Base-by-base conservation (phyloP, 2,888 invertebrate genomes). In the Cantharis lateralis region DNA sequence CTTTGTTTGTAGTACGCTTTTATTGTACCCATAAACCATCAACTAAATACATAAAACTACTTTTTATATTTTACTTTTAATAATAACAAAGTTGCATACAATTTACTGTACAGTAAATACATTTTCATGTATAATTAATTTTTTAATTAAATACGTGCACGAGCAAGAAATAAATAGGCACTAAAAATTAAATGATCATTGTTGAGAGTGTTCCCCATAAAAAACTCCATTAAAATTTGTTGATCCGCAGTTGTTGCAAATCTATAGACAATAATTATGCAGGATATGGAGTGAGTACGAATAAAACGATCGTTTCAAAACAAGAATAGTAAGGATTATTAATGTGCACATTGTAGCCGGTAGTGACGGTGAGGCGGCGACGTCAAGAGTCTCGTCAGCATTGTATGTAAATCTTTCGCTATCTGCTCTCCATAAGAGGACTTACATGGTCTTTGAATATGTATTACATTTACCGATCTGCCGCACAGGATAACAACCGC, bases 401-500 rank as follows among this genome's bases (percentile, higher is more conserved):
- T 78, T 78, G 78, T 78, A 78, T 78, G 78, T 78, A 78, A 78
- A 78, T 78, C 76, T 68, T 73, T 71, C 76, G 78, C 78, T 78
- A 78, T 78, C 76, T 78, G 73, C 78, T 78, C 78, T 78, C 78
- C 78, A 78, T 78, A 78, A 76, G 78, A 76, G 76, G 78, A 78
- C 76, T 78, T 78, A 78, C 78, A 78, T 76, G 78, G 80, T 79
- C 80, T 80, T 81, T 81, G 81, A 81, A 81, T 80, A 81, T 81
- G 81, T 81, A 81, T 81, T 81, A 80, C 81, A 81, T 81, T 81
- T 81, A 81, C 81, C 80, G 81, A 79, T 81, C 80, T 81, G 78
- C 80, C 79, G 78, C 79, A 71, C 63, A 71, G 78, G 80, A 78
- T 76, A 76, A 74, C 76, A 76, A 74, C 78, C 74, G 75, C 72